Evolutionary conservation across 2,113 vertebrate genomes (phyloP).

Genomic region (Gavia stellata): DNA sequence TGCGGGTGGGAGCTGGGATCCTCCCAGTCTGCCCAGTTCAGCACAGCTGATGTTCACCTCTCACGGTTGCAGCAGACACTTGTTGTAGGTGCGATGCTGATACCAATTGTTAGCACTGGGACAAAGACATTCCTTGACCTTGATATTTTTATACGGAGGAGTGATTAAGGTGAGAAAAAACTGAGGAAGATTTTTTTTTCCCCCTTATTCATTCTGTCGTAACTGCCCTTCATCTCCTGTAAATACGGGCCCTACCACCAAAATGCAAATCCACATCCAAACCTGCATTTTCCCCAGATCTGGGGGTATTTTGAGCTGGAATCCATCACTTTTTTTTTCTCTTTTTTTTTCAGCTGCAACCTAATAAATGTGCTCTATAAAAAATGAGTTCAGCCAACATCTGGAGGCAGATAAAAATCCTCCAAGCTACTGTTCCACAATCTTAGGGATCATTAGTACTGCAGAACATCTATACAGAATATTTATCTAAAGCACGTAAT

Average conservation of each 20-base stretch:
- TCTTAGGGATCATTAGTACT: constrained; percentile 29
- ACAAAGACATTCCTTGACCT: background rate
- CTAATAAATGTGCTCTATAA: constrained; percentile 35
- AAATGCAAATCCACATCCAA: background rate
- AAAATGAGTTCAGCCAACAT: constrained; percentile 45
- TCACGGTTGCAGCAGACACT: rapidly evolving
- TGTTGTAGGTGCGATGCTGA: rapidly evolving
- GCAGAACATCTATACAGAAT: constrained; percentile 5
- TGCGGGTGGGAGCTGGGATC: background rate
- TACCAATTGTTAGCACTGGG: background rate
- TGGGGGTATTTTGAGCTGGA: background rate
- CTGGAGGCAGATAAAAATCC: constrained; percentile 58
- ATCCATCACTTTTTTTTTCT: background rate
- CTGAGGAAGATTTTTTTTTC: background rate
- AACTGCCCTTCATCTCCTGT: background rate
- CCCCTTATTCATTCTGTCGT: background rate
- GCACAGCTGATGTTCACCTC: background rate
- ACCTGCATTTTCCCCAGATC: background rate
- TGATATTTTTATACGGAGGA: background rate
- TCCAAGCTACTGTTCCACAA: constrained; percentile 25
- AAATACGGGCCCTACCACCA: background rate
- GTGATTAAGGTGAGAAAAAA: background rate
- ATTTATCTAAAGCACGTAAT: constrained; percentile 38
- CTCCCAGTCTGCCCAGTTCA: background rate
- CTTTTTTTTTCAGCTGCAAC: background rate